Evolutionary conservation across 2,888 invertebrate species (phyloP), one percentile per base, ranked within the genome.

Genomic region (Campoplex nolae): DNA sequence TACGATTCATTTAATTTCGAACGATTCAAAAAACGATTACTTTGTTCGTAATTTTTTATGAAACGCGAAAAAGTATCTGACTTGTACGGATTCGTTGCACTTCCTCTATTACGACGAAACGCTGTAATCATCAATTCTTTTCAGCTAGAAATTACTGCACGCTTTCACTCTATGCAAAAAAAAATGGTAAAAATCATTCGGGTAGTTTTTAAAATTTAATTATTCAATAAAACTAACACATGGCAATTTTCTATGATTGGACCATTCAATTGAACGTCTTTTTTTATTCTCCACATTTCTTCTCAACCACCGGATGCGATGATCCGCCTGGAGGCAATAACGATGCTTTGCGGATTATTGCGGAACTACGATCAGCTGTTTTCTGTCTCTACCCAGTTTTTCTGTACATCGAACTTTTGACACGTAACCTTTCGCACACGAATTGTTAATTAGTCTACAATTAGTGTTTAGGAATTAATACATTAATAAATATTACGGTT

Each of bases 351-450:
- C 42, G 78, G 78, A 23, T 51, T 56, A 18, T 70, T 42, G 16
- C 6, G 28, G 42, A 79, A 79, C 78, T 70, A 79, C 28, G 38
- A 77, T 77, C 83, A 83, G 83, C 71, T 77, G 76, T 38, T 79
- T 18, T n/a, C 28, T 81, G 62, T 71, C 35, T 18, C 32, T n/a
- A 54, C n/a, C 54, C 18, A 38, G n/a, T 51, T 67, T 82, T 58
- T 45, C 68, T 54, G 16, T 6, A 74, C 51, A 42, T 77, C 42
- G 54, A 83, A 79, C 54, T 68, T 86, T 79, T 86, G 85, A 83
- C 71, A 83, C 83, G 79, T 83, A 86, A 86, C 74, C 79, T 67
- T 77, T 62, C 68, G 74, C 75, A 76, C 35, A 76, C 35, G 62
- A 71, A 35, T 77, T 51, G 58, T 42, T 51, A 48, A 35, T 71